Conservation (phyloP, 2,113 vertebrate genomes). For the Mirza zaza region DNA sequence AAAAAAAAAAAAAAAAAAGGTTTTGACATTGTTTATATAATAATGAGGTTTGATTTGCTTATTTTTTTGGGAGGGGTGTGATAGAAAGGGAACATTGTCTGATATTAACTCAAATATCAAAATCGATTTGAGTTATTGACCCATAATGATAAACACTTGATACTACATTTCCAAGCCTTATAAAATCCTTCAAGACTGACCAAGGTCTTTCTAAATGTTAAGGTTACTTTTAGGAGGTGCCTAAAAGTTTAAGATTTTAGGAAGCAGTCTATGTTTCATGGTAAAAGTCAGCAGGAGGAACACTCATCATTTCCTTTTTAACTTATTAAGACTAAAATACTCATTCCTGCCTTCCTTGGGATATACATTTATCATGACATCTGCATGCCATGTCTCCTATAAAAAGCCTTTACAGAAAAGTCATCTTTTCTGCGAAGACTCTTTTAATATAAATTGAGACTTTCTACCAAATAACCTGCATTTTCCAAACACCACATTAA, state of each 20-base stretch:
- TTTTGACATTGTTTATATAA: neutral
- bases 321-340: neutral
- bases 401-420: conserved; percentile 41
- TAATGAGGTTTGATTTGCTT: neutral
- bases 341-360: neutral
- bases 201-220: neutral
- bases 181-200: conserved; percentile 12
- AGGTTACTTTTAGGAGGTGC: neutral
- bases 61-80: neutral
- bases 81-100: neutral
- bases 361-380: conserved; percentile 1
- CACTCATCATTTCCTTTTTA: neutral
- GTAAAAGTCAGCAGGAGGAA: neutral
- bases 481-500: conserved; percentile 58
- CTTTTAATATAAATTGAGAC: conserved; percentile 39
- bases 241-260: conserved; percentile 13
- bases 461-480: conserved; percentile 59
- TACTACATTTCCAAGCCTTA: neutral
- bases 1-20: neutral
- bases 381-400: conserved; percentile 18
- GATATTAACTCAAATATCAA: conserved; percentile 6
- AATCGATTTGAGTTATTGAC: neutral
- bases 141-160: neutral
- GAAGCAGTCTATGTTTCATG: neutral
- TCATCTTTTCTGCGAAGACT: conserved; percentile 37